phyloP scores from a whole-genome alignment of 2,797 vertebrate species.

The Periparus ater region DNA sequence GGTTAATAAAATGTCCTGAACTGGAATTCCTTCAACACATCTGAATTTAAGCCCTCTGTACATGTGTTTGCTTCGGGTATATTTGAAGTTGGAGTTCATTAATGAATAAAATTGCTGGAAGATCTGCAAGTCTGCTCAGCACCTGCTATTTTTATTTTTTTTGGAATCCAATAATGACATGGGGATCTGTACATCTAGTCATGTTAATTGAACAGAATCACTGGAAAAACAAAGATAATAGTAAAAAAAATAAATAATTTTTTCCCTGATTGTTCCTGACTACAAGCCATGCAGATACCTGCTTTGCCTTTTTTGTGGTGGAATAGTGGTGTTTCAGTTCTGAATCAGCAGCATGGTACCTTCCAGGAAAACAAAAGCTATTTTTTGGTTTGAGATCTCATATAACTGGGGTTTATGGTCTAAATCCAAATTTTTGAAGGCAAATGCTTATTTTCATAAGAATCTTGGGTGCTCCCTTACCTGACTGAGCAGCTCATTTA shows the following conservation, averaged over 20 bases:
- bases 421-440: background rate
- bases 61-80: background rate
- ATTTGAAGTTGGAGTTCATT: background rate
- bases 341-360: background rate
- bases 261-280: background rate
- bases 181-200: background rate
- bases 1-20: background rate
- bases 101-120: background rate
- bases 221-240: background rate
- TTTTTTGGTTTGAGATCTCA: background rate
- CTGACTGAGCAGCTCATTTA: background rate
- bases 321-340: background rate
- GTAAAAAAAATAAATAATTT: background rate
- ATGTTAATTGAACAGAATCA: background rate
- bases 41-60: slow-evolving; percentile 1
- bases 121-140: background rate
- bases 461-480: background rate
- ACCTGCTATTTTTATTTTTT: background rate
- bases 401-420: background rate
- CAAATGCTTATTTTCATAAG: background rate
- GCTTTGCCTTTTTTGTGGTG: background rate
- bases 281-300: background rate
- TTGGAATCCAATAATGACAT: background rate
- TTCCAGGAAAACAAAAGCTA: background rate
- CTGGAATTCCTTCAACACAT: slow-evolving; percentile 11